Base-by-base conservation (phyloP, 2,113 vertebrate species). In the Thamnophis sirtalis region DNA sequence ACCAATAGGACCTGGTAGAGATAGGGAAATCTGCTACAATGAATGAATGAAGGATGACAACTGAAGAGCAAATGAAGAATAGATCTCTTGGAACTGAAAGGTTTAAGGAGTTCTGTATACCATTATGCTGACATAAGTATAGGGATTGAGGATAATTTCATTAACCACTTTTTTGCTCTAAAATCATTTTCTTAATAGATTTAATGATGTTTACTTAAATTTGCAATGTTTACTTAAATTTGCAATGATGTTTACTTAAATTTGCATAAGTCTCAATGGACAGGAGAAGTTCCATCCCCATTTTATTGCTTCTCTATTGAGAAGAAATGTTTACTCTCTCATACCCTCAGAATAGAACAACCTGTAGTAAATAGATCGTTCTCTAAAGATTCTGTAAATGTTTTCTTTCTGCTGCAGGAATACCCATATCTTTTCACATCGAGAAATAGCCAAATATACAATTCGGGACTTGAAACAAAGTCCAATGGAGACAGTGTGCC, bases 361-460 rank as follows among this genome's bases (percentile, higher is more conserved):
- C 0, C 9, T 90, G 17, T 43, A 22, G 49, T 93, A 22, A 94
- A 85, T 26, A 53, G 19, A 22, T 85, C 55, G 92, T 17, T 49
- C 24, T 4, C 11, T 73, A 53, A 60, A 28, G 89, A 49, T 11
- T 92, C 22, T 93, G 49, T 88, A 96, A 95, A n/a, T 6, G 9
- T 22, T 91, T 89, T 92, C 3, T 84, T 93, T 50, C 56, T 93
- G 88, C 94, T 95, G 2, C 95, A 99, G 99, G 98, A 98, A 19
- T 97, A 96, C 43, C 99, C 98, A 8, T 99, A 98, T 96, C 96
- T 99, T 91, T 98, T 96, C 94, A 99, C 99, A 0, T 87, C 90
- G 91, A 95, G 91, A 90, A 99, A 99, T 54, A 99, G 98, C 73
- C 93, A 60, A 89, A 93, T 95, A 11, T 60, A 93, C 92, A 93